Conservation (phyloP, 2,888 invertebrate species). For the Mongoloraphidia duomilia region DNA sequence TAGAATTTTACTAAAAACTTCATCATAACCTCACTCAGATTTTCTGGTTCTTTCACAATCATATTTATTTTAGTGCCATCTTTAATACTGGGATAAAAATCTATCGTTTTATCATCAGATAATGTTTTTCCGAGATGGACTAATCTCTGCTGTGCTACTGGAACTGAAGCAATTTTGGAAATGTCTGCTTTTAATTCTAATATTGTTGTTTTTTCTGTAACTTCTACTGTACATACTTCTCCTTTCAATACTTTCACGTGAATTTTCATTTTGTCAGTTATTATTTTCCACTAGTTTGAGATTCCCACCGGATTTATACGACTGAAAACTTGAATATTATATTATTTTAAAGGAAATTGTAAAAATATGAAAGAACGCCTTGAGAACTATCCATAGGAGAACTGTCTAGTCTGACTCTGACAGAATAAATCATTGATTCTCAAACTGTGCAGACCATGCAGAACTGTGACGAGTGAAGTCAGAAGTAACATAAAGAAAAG, state of each 20-base stretch:
- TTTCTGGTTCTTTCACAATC: conserved; percentile 51
- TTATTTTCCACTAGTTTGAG: too few relatives aligned
- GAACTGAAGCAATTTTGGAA: conserved; percentile 46
- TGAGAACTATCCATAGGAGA: too few relatives aligned
- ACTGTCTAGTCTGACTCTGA: too few relatives aligned
- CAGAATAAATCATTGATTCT: too few relatives aligned
- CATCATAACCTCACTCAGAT: conserved; percentile 40
- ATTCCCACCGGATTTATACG: too few relatives aligned
- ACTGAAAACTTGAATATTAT: too few relatives aligned
- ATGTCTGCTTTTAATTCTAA: conserved; percentile 55
- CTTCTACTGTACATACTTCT: conserved; percentile 51
- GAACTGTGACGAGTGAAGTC: too few relatives aligned
- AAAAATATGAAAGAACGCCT: too few relatives aligned
- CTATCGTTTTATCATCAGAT: conserved; percentile 52
- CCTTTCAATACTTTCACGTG: conserved; percentile 60
- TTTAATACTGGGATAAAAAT: conserved; percentile 55
- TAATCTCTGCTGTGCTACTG: conserved; percentile 53
- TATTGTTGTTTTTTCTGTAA: conserved; percentile 43
- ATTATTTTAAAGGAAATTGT: too few relatives aligned
- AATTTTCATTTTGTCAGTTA: conserved; percentile 43
- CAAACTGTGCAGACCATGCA: too few relatives aligned
- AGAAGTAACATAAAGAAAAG: too few relatives aligned
- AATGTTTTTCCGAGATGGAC: conserved; percentile 56
- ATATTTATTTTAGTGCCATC: conserved; percentile 62
- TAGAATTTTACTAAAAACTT: conserved; percentile 46